Conservation (phyloP, 2,113 vertebrate genomes). For the Psittacula cyanocephala region DNA sequence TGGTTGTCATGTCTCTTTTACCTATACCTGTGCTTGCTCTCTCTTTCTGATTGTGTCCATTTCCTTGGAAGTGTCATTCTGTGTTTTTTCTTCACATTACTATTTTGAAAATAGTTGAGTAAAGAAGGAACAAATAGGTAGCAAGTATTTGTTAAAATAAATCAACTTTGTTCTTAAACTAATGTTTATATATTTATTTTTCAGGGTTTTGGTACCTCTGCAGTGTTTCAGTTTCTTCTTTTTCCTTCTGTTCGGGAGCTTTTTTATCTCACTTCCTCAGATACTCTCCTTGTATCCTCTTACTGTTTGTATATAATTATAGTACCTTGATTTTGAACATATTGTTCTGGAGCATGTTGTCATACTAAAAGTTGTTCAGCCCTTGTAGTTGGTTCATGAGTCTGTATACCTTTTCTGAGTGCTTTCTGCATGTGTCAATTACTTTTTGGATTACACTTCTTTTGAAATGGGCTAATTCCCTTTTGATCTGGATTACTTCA, state of each 20-base stretch:
- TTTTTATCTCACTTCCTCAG: background rate
- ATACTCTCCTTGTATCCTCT: background rate
- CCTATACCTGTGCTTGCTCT: background rate
- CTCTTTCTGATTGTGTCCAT: background rate
- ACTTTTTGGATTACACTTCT: background rate
- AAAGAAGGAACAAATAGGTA: background rate
- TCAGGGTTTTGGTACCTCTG: background rate
- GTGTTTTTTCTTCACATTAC: background rate
- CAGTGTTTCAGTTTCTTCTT: background rate
- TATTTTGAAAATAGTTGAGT: background rate
- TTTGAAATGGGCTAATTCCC: background rate
- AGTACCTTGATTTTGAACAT: background rate
- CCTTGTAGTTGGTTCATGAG: background rate
- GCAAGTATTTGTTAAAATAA: background rate
- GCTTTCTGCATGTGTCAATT: background rate
- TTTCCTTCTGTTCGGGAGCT: background rate
- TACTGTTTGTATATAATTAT: background rate
- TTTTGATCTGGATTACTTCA: background rate
- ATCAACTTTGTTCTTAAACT: background rate
- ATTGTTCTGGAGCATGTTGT: background rate
- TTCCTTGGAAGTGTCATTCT: background rate
- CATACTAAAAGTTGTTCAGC: background rate
- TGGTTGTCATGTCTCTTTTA: background rate
- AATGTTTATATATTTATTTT: background rate
- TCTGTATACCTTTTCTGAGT: background rate